Percentiles rank a stretch among this genome's conserved stretches.
Evolutionary conservation across 2,113 vertebrate species (phyloP).

Genomic region (Podiceps cristatus): DNA sequence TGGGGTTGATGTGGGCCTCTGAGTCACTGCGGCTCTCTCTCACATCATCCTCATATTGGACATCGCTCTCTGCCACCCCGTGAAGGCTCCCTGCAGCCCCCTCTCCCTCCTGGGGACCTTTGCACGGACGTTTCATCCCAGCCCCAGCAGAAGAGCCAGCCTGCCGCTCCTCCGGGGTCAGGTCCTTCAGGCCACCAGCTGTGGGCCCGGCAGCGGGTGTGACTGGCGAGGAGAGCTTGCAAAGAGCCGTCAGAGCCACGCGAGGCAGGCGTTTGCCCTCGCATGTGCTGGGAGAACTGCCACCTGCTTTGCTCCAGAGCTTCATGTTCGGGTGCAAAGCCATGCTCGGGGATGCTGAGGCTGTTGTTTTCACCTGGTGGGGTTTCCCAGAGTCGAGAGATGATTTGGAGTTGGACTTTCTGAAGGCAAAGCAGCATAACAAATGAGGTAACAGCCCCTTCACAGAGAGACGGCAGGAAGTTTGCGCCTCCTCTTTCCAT

Average conservation of each 20-base stretch:
- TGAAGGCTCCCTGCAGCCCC: neutral
- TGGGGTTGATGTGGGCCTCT: rapidly evolving
- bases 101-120: neutral
- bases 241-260: rapidly evolving
- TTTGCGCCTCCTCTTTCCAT: slow-evolving; percentile 42
- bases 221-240: rapidly evolving
- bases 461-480: neutral
- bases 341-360: neutral
- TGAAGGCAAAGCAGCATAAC: neutral
- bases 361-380: slow-evolving; percentile 21
- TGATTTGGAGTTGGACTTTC: slow-evolving; percentile 45
- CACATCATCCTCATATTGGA: neutral
- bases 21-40: neutral
- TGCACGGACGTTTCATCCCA: rapidly evolving
- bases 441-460: slow-evolving; percentile 5
- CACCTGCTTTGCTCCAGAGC: neutral
- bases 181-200: neutral
- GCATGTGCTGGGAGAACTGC: neutral
- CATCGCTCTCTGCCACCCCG: rapidly evolving
- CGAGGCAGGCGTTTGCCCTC: rapidly evolving
- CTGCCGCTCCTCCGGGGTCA: neutral
- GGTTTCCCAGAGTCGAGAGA: slow-evolving; percentile 22
- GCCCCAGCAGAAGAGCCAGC: neutral
- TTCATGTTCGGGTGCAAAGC: neutral
- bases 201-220: rapidly evolving